Percentiles rank a stretch among this genome's conserved stretches.
Conservation (phyloP, 2,888 invertebrate genomes). For the Heteromyza rotundicornis region DNA sequence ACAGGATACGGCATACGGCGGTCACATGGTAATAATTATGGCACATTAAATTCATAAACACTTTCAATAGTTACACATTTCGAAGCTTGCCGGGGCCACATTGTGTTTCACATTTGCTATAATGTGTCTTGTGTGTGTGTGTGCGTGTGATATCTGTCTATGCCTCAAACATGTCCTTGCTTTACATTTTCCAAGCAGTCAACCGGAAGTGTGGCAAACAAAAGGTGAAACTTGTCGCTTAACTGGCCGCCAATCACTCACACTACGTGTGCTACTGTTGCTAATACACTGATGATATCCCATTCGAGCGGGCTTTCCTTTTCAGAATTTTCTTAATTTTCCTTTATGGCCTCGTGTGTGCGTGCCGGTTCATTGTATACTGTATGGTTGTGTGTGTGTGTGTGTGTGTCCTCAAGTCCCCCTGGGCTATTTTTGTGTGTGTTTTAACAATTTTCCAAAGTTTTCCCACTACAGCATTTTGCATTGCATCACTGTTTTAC, state of each 20-base stretch:
- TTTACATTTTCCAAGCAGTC: slow-evolving; percentile 13
- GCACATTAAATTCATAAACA: slow-evolving; percentile 51
- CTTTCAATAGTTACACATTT: slow-evolving; percentile 47
- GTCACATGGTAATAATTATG: slow-evolving; percentile 45
- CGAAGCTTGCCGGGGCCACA: slow-evolving; percentile 22
- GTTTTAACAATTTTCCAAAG: slow-evolving; percentile 1
- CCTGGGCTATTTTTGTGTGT: slow-evolving; percentile 13
- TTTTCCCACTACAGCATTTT: background rate
- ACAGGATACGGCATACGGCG: slow-evolving; percentile 18
- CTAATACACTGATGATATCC: no score
- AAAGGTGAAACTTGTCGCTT: slow-evolving; percentile 38
- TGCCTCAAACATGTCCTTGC: slow-evolving; percentile 3
- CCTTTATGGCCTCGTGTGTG: slow-evolving; percentile 24
- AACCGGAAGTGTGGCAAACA: slow-evolving; percentile 40
- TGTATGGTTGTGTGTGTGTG: background rate
- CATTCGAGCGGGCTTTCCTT: slow-evolving; percentile 12
- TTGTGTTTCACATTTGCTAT: background rate
- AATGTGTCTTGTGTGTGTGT: slow-evolving; percentile 1
- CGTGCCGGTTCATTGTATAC: background rate
- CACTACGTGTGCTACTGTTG: background rate
- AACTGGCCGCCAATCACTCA: slow-evolving; percentile 28
- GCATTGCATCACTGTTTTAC: slow-evolving; percentile 3
- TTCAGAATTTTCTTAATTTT: slow-evolving; percentile 35
- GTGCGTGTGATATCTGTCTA: slow-evolving; percentile 15
- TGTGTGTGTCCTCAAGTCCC: slow-evolving; percentile 3